Percentiles rank a stretch among this genome's conserved stretches.
These are phyloP conservation scores for Metopolophium dirhodum DNA, from an alignment of 1,140 invertebrate species.

Conservation along the genomic window DNA sequence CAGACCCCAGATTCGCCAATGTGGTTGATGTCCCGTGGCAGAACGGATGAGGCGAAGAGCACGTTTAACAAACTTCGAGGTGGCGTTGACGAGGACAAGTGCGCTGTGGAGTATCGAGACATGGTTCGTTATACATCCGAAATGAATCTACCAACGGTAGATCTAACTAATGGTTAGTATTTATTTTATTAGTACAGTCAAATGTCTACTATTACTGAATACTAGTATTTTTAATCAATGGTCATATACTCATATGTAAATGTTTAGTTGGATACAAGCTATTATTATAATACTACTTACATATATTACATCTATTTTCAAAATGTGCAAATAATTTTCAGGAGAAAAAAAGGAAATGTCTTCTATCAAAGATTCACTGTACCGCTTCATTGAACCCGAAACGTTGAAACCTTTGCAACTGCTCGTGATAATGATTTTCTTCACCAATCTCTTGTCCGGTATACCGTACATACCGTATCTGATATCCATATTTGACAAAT, in stretches of 20 bases:
- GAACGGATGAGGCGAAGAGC: slow-evolving; percentile 65
- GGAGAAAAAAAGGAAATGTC: not conserved
- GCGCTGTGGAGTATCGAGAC: slow-evolving; percentile 65
- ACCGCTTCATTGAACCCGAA: not conserved
- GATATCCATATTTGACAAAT: not conserved
- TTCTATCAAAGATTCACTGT: not conserved
- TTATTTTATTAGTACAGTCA: not conserved
- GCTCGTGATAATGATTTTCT: slow-evolving; percentile 4
- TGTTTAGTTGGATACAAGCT: not conserved
- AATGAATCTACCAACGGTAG: not conserved
- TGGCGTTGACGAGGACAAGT: slow-evolving; percentile 64
- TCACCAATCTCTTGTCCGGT: slow-evolving; percentile 25
- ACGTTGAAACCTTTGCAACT: slow-evolving; percentile 27
- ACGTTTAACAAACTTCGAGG: slow-evolving; percentile 66
- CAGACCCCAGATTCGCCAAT: slow-evolving; percentile 73
- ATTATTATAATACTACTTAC: not conserved
- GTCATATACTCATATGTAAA: not conserved
- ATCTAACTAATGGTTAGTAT: not conserved
- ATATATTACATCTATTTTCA: not conserved
- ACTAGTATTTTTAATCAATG: too few species aligned
- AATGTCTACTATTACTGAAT: not conserved
- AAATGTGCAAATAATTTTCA: not conserved
- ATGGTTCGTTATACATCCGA: slow-evolving; percentile 60
- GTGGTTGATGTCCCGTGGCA: slow-evolving; percentile 68
- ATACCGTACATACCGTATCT: slow-evolving; percentile 31